phyloP scores from a whole-genome alignment of 2,797 vertebrate species.

The Enteromius radiatus region DNA sequence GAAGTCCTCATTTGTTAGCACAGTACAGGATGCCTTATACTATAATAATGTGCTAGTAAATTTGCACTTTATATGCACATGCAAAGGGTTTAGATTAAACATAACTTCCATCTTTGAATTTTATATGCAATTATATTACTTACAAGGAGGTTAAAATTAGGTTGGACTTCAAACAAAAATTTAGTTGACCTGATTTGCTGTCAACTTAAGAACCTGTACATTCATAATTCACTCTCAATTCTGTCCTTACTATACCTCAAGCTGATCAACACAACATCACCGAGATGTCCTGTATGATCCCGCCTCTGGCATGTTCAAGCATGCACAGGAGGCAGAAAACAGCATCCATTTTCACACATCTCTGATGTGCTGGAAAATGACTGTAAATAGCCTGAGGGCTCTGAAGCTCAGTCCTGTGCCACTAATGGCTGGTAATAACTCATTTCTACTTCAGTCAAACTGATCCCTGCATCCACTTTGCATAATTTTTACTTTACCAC shows the following conservation, averaged over 20 bases:
- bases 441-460: conserved; percentile 8
- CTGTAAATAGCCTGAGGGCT: conserved; percentile 43
- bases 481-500: conserved; percentile 9
- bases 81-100: background rate
- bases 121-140: background rate
- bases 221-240: background rate
- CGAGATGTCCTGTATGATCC: background rate
- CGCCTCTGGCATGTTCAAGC: background rate
- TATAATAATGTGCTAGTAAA: background rate
- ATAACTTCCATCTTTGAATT: background rate
- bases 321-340: background rate
- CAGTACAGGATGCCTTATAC: background rate
- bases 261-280: conserved; percentile 9
- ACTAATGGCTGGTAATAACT: conserved; percentile 38
- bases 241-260: background rate
- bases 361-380: conserved; percentile 48
- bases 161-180: background rate
- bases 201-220: background rate
- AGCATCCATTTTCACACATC: conserved; percentile 28
- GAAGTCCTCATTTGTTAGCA: background rate
- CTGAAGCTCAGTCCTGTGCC: background rate
- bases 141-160: background rate
- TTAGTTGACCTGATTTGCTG: background rate
- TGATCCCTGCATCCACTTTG: conserved; percentile 8
- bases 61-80: background rate